phyloP scores from a whole-genome alignment of 1,140 invertebrate species.

The Pseudoatta argentina region DNA sequence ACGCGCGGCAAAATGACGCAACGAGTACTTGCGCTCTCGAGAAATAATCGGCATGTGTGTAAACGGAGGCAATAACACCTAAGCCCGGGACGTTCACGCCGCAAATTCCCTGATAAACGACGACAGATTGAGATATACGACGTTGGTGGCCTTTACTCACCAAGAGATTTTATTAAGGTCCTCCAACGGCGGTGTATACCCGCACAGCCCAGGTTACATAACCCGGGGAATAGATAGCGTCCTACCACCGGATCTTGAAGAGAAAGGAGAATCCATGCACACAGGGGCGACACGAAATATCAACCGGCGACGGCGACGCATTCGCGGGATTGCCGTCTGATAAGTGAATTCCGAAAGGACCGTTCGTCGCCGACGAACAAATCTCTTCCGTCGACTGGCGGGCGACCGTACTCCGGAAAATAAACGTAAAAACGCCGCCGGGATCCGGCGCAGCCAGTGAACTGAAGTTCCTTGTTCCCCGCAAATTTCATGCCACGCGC shows the following conservation, averaged over 20 bases:
- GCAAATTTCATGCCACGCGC: neutral
- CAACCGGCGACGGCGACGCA: constrained; percentile 28
- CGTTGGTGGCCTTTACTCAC: constrained; percentile 55
- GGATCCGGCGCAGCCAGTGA: neutral
- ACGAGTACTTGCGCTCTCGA: constrained; percentile 29
- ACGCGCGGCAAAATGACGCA: neutral
- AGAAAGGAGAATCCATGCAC: constrained; percentile 36
- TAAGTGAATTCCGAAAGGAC: constrained; percentile 55
- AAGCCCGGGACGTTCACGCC: constrained; percentile 40
- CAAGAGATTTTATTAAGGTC: constrained; percentile 63
- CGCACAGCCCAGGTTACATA: constrained; percentile 40
- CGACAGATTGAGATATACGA: constrained; percentile 64
- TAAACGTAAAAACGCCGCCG: constrained; percentile 49
- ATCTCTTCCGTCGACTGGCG: constrained; percentile 33
- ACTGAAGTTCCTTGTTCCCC: constrained; percentile 48
- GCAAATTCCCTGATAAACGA: constrained; percentile 64
- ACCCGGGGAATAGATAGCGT: constrained; percentile 52
- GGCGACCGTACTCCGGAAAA: constrained; percentile 13
- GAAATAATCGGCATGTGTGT: constrained; percentile 59
- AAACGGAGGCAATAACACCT: constrained; percentile 57
- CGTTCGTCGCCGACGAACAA: constrained; percentile 10
- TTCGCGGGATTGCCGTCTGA: constrained; percentile 41
- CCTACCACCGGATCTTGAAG: neutral
- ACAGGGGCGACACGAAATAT: constrained; percentile 40
- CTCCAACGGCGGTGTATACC: constrained; percentile 57